Conservation (phyloP, 2,113 vertebrate species). For the Podarcis raffonei region DNA sequence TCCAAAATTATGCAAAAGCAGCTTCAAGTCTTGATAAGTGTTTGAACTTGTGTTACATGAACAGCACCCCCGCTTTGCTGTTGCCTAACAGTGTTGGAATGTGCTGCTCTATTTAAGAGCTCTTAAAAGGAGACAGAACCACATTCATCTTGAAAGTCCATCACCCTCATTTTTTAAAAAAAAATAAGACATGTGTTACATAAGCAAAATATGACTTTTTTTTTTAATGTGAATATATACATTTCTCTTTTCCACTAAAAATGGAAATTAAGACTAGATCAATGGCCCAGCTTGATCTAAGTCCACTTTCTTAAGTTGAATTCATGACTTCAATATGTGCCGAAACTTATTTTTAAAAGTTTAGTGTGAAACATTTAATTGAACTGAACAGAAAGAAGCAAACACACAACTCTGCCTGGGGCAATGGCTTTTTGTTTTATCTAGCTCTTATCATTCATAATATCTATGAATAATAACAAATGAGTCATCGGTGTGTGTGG, state of each 20-base stretch:
- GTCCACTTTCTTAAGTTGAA: neutral
- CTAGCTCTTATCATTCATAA: neutral
- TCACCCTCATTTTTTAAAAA: too few relatives aligned
- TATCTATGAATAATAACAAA: neutral
- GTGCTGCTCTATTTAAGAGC: neutral
- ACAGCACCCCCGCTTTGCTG: too few relatives aligned
- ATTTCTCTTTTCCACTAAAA: neutral
- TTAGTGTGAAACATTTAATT: neutral
- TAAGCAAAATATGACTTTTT: neutral
- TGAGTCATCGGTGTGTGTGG: neutral
- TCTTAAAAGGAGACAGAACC: neutral
- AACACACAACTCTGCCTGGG: neutral
- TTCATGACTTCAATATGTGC: neutral
- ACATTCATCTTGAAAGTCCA: neutral
- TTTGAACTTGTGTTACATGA: neutral
- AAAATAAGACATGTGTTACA: neutral
- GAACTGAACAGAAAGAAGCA: neutral
- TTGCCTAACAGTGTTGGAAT: neutral
- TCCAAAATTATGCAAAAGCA: neutral
- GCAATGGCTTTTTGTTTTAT: neutral
- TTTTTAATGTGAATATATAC: neutral
- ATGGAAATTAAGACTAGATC: neutral
- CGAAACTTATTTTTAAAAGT: neutral
- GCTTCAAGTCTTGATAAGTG: neutral
- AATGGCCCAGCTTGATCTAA: neutral